Evolutionary conservation across 2,888 invertebrate genomes (phyloP).

Genomic region (Andrena praecox): DNA sequence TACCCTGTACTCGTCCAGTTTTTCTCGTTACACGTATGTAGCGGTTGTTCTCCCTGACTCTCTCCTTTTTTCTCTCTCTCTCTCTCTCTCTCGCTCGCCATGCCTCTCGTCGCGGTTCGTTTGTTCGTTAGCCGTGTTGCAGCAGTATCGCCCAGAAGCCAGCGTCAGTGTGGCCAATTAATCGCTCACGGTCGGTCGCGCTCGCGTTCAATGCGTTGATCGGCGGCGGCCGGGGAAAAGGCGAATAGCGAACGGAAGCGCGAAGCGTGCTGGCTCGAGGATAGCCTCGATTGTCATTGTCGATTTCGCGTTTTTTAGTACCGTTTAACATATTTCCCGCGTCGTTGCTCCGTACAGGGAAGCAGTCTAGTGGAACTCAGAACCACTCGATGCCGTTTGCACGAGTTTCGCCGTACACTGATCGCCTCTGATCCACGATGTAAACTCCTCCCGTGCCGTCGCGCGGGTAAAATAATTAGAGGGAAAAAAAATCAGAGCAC

Average conservation of each 20-base stretch:
- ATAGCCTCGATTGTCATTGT: constrained; percentile 32
- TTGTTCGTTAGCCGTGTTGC: constrained; percentile 50
- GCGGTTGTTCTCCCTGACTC: constrained; percentile 6
- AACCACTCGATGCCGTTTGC: too few species aligned
- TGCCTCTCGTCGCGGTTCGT: constrained; percentile 43
- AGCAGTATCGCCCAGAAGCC: constrained; percentile 38
- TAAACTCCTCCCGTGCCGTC: background rate
- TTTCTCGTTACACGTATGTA: constrained; percentile 40
- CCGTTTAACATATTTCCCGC: background rate
- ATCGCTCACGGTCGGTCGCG: constrained; percentile 56
- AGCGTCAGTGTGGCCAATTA: constrained; percentile 62
- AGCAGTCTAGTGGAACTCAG: too few species aligned
- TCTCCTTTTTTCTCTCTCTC: background rate
- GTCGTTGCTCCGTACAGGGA: too few species aligned
- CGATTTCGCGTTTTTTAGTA: background rate
- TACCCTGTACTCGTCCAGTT: constrained; percentile 1
- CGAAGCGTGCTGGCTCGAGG: constrained; percentile 31
- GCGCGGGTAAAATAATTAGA: constrained; percentile 25
- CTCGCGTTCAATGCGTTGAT: constrained; percentile 47
- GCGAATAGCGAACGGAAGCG: constrained; percentile 35
- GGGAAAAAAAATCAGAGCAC: constrained; percentile 6
- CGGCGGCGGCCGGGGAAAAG: constrained; percentile 38
- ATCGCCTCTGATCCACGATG: too few species aligned
- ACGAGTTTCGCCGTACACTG: too few species aligned
- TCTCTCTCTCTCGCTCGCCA: background rate